phyloP scores from a whole-genome alignment of 2,888 invertebrate genomes.

The Chymomyza fuscimana region DNA sequence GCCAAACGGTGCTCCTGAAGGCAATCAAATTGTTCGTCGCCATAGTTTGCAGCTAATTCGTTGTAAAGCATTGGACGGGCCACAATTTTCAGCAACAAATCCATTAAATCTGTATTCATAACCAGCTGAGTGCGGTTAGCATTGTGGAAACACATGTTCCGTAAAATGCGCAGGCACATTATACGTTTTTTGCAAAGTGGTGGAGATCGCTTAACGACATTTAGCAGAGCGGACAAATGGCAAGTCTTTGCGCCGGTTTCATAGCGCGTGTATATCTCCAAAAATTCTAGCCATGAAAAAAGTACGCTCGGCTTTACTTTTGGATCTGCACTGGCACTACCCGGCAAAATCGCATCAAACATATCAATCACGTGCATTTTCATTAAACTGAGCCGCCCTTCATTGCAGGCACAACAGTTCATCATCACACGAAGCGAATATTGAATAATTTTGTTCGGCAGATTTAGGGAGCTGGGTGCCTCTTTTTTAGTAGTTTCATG shows the following conservation, averaged over 20 bases:
- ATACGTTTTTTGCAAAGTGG: conserved; percentile 49
- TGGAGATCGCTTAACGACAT: conserved; percentile 55
- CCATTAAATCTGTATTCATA: conserved; percentile 60
- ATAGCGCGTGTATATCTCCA: conserved; percentile 77
- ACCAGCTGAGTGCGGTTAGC: conserved; percentile 71
- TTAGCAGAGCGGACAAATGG: conserved; percentile 67
- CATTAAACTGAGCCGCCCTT: conserved; percentile 75
- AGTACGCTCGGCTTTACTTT: conserved; percentile 67
- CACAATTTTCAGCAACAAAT: conserved; percentile 60
- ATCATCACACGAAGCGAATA: conserved; percentile 69
- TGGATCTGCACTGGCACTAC: conserved; percentile 32
- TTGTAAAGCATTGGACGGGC: conserved; percentile 32
- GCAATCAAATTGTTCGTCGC: conserved; percentile 27
- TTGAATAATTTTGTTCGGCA: conserved; percentile 39
- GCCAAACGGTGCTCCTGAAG: conserved; percentile 73
- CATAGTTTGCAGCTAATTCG: background rate
- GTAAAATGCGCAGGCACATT: conserved; percentile 70
- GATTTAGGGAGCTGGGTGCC: conserved; percentile 25
- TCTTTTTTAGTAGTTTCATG: conserved; percentile 73
- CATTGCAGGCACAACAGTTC: conserved; percentile 77
- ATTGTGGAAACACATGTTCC: conserved; percentile 77
- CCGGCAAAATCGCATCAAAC: conserved; percentile 75
- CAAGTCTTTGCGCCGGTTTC: conserved; percentile 68
- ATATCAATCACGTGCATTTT: conserved; percentile 75
- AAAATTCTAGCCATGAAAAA: conserved; percentile 75